These are phyloP conservation scores for Urocyon cinereoargenteus DNA, from an alignment of 2,797 vertebrate species.

Conservation along the genomic window DNA sequence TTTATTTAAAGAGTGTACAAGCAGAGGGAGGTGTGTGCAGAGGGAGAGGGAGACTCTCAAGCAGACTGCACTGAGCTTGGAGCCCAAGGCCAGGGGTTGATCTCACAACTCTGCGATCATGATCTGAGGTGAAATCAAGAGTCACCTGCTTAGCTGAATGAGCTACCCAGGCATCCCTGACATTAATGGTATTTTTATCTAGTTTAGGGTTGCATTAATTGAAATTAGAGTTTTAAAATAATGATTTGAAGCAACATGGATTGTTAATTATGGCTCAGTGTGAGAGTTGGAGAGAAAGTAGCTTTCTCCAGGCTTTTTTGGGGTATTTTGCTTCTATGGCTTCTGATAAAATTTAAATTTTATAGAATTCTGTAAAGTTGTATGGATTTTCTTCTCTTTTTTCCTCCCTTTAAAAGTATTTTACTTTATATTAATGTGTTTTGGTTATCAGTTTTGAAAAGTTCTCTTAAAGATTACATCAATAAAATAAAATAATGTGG, in stretches of 20 bases:
- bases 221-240: conserved; percentile 11
- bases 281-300: not conserved
- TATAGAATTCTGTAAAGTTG: not conserved
- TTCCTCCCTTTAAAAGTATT: not conserved
- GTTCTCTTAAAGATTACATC: not conserved
- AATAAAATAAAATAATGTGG: not conserved
- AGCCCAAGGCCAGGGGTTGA: accelerated
- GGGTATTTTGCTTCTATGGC: not conserved
- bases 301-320: not conserved
- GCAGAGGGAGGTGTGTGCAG: not conserved
- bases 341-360: conserved; percentile 9
- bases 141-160: not conserved
- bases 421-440: not conserved
- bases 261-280: conserved; percentile 14
- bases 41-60: not conserved
- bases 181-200: not conserved
- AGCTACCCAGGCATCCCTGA: not conserved
- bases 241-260: not conserved
- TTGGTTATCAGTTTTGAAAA: conserved; percentile 1
- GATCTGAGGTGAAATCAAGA: not conserved
- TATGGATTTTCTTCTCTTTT: not conserved
- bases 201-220: not conserved
- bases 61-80: not conserved
- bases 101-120: not conserved
- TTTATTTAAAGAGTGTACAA: not conserved